Evolutionary conservation across 2,888 invertebrate genomes (phyloP).

Genomic region (Flabesymbios commensalis): DNA sequence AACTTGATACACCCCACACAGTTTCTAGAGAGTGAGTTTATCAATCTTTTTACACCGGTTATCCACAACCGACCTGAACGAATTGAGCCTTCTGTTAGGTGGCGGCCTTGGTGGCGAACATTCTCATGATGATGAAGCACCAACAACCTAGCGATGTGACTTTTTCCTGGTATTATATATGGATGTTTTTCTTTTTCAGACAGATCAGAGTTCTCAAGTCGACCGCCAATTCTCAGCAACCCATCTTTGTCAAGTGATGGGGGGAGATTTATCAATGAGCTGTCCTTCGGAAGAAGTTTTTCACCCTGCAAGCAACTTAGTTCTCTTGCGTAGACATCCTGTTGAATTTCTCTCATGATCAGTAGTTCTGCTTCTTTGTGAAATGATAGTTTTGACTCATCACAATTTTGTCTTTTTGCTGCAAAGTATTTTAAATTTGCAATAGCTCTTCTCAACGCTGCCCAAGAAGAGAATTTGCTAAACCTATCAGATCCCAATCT

Average conservation of each 20-base stretch:
- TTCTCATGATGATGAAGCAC: neutral
- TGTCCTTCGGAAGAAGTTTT: neutral
- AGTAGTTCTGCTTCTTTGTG: too few relatives aligned
- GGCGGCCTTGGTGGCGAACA: neutral
- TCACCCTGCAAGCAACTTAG: neutral
- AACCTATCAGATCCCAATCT: neutral
- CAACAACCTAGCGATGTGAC: neutral
- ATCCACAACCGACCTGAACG: neutral
- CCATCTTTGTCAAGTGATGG: neutral
- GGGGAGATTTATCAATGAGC: neutral
- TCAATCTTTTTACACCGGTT: neutral
- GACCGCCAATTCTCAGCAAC: neutral
- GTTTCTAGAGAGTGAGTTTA: neutral
- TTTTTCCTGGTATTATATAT: neutral
- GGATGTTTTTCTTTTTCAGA: neutral
- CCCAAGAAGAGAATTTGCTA: neutral
- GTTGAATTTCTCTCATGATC: too few relatives aligned
- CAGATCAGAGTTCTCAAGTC: neutral
- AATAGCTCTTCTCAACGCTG: neutral
- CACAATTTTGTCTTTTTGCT: neutral
- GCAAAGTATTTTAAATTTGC: neutral
- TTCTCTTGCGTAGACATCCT: too few relatives aligned
- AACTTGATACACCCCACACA: conserved; percentile 4
- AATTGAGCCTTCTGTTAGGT: neutral
- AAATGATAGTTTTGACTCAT: neutral